Percentiles rank a stretch among this genome's conserved stretches.
These are phyloP conservation scores for Hydrozoanthus tunicans DNA, from an alignment of 64 coral and sea anemone species.

Conservation along the genomic window DNA sequence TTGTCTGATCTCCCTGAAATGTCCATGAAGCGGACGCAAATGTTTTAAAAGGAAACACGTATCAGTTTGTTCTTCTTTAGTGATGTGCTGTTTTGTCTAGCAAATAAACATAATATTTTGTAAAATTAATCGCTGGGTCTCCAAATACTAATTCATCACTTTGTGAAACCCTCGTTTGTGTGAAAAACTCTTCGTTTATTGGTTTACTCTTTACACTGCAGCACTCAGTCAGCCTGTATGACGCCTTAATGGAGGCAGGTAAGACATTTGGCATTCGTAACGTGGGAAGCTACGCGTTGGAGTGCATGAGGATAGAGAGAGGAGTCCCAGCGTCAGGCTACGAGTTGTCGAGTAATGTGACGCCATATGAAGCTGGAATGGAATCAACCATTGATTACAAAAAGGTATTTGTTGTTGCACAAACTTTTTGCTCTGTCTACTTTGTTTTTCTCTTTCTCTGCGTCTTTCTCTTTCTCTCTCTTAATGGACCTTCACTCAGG, in stretches of 20 bases:
- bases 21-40: too few relatives aligned
- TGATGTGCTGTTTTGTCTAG: too few relatives aligned
- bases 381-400: constrained; percentile 49
- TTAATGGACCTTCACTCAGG: too few relatives aligned
- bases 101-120: too few relatives aligned
- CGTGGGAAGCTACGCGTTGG: constrained; percentile 50
- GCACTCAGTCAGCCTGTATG: constrained; percentile 54
- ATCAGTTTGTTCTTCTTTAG: too few relatives aligned
- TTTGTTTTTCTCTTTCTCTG: too few relatives aligned
- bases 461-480: too few relatives aligned
- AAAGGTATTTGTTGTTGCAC: not conserved
- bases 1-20: too few relatives aligned
- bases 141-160: too few relatives aligned
- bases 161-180: not conserved
- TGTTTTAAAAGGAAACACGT: too few relatives aligned
- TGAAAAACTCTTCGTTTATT: not conserved
- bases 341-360: constrained; percentile 11
- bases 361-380: constrained; percentile 54
- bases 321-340: constrained; percentile 32
- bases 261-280: constrained; percentile 45
- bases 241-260: constrained; percentile 20
- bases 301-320: constrained; percentile 43
- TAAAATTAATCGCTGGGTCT: too few relatives aligned
- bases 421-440: not conserved
- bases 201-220: not conserved